Evolutionary conservation across 1,140 invertebrate genomes (phyloP).

Genomic region (Trissolcus basalis): DNA sequence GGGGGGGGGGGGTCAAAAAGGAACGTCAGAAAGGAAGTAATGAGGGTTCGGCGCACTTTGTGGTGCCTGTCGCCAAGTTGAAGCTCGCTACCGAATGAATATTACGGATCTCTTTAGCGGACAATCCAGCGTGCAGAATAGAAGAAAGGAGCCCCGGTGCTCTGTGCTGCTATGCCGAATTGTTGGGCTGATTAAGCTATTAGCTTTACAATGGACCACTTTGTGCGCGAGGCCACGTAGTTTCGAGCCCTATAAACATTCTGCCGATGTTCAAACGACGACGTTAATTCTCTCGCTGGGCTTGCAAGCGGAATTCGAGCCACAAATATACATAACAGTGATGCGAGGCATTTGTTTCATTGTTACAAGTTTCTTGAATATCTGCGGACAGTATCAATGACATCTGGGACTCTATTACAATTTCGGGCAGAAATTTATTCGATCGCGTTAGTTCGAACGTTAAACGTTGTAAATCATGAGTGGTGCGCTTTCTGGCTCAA

Average conservation of each 20-base stretch:
- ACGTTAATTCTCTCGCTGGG: neutral
- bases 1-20: slow-evolving; percentile 18
- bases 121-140: slow-evolving; percentile 47
- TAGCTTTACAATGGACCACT: slow-evolving; percentile 59
- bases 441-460: too few relatives aligned
- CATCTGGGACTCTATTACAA: too few relatives aligned
- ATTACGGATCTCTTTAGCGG: slow-evolving; percentile 35
- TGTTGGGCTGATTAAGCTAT: slow-evolving; percentile 57
- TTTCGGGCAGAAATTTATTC: too few relatives aligned
- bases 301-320: neutral
- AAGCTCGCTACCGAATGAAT: slow-evolving; percentile 44
- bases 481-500: too few relatives aligned
- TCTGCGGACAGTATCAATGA: too few relatives aligned
- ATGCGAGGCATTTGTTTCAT: neutral
- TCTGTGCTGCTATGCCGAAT: slow-evolving; percentile 43
- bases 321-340: slow-evolving; percentile 2
- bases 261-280: slow-evolving; percentile 4
- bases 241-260: slow-evolving; percentile 17
- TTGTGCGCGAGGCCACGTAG: slow-evolving; percentile 29
- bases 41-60: slow-evolving; percentile 3
- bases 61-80: slow-evolving; percentile 25
- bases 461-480: too few relatives aligned
- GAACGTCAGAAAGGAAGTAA: slow-evolving; percentile 38
- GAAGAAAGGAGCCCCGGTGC: slow-evolving; percentile 23
- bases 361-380: too few relatives aligned